Percentiles rank a stretch among this genome's conserved stretches.
These are phyloP conservation scores for Cisticola juncidis DNA, from an alignment of 2,113 vertebrate species.

Conservation along the genomic window DNA sequence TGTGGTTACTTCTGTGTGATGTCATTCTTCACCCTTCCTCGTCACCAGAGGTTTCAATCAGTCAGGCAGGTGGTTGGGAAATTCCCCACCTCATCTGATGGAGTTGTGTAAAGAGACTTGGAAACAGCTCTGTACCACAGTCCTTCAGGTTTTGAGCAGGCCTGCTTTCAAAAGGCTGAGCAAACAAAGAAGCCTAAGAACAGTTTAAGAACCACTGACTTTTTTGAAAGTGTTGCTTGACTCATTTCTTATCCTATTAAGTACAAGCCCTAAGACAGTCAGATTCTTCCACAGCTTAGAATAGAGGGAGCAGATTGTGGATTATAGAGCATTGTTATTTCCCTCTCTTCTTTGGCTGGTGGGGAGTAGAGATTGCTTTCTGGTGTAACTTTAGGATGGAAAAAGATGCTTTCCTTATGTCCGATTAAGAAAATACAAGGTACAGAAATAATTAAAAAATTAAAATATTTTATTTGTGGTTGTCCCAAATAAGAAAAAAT, in stretches of 20 bases:
- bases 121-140: slow-evolving; percentile 32
- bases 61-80: not conserved
- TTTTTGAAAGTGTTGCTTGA: slow-evolving; percentile 14
- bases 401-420: not conserved
- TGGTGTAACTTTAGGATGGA: not conserved
- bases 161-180: slow-evolving; percentile 53
- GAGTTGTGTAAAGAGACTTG: slow-evolving; percentile 23
- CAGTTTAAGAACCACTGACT: slow-evolving; percentile 58
- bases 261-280: slow-evolving; percentile 26
- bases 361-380: not conserved
- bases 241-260: slow-evolving; percentile 58
- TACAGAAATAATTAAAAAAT: not conserved
- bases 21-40: not conserved
- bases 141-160: slow-evolving; percentile 31
- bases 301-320: slow-evolving; percentile 20
- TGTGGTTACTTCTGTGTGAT: not conserved
- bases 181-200: slow-evolving; percentile 54
- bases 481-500: not conserved
- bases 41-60: not conserved
- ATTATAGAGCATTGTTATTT: slow-evolving; percentile 34
- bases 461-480: not conserved
- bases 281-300: slow-evolving; percentile 5
- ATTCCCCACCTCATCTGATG: not conserved
- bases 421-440: not conserved
- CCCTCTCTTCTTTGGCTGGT: not conserved